Percentiles rank a stretch among this genome's conserved stretches.
Conservation (phyloP, 92 coral and sea anemone species). For the Ricordea florida region DNA sequence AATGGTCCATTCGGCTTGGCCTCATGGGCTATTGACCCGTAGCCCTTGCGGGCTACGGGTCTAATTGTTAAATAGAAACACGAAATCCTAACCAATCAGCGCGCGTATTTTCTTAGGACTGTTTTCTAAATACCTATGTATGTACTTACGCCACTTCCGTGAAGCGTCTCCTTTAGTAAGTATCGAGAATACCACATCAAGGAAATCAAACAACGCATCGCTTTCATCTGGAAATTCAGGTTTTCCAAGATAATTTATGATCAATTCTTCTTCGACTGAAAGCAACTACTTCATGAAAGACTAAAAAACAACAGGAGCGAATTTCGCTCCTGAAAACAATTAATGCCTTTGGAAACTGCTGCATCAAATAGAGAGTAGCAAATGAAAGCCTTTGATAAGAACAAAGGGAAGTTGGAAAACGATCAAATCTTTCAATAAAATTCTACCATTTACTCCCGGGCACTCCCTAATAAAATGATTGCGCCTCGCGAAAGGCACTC, state of each 20-base stretch:
- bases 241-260: conserved; percentile 4
- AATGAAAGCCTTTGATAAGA: conserved; percentile 64
- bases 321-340: too few species aligned
- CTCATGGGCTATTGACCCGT: too few species aligned
- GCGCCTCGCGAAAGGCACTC: conserved; percentile 63
- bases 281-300: conserved; percentile 56
- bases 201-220: conserved; percentile 58
- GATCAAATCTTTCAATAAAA: conserved; percentile 59
- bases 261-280: conserved; percentile 50
- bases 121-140: too few species aligned
- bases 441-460: conserved; percentile 68
- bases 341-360: conserved; percentile 26
- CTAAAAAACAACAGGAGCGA: conserved; percentile 13
- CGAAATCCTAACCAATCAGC: too few species aligned
- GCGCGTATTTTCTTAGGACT: too few species aligned
- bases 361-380: conserved; percentile 46
- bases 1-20: too few species aligned
- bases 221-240: conserved; percentile 46
- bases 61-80: too few species aligned
- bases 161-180: too few species aligned
- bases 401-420: conserved; percentile 46
- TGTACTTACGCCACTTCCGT: too few species aligned
- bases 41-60: too few species aligned
- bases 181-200: too few species aligned
- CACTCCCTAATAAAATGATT: conserved; percentile 71